Evolutionary conservation across 2,797 vertebrate species (phyloP), one percentile per base, ranked within the genome.

Genomic region (Manis pentadactyla): DNA sequence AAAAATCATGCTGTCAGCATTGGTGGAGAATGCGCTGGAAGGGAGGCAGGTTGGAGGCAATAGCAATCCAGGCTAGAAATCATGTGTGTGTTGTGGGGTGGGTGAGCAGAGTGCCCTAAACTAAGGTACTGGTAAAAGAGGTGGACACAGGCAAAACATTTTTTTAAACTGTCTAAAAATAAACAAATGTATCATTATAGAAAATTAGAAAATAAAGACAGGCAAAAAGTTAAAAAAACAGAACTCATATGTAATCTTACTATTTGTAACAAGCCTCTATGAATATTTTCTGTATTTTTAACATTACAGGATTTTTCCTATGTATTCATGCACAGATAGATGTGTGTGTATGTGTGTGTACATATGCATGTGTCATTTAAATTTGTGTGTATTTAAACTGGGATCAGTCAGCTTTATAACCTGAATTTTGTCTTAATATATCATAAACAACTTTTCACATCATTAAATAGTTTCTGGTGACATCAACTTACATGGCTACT

Each of bases 401-500:
- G n/a, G 46, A 93, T 49, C 46, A 93, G 51, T 81, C 12, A 86
- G 21, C 83, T 90, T 90, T 64, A 95, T 78, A 81, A 63, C 15
- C n/a, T 64, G 11, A 96, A 92, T 86, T 93, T 94, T 84, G 53
- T 91, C 53, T 90, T 79, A 93, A 61, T 69, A 74, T 87, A 51
- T 73, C 55, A 93, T 69, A 96, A 97, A 96, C 51, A 89, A 69
- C 8, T 93, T 94, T 86, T 14, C 23, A 91, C 29, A 93, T 78
- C n/a, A 86, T 64, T 85, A 94, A 95, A 49, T 64, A 82, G 74
- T 85, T 34, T 92, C 87, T 93, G 57, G n/a, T 23, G 92, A 73
- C 10, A 78, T 82, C 42, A 61, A 74, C 3, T 90, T 61, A 86
- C 27, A 85, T 78, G 61, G 25, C 29, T 96, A 95, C 27, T 77